Evolutionary conservation across 1,140 invertebrate species (phyloP).

Genomic region (Holcopasites calliopsidis): DNA sequence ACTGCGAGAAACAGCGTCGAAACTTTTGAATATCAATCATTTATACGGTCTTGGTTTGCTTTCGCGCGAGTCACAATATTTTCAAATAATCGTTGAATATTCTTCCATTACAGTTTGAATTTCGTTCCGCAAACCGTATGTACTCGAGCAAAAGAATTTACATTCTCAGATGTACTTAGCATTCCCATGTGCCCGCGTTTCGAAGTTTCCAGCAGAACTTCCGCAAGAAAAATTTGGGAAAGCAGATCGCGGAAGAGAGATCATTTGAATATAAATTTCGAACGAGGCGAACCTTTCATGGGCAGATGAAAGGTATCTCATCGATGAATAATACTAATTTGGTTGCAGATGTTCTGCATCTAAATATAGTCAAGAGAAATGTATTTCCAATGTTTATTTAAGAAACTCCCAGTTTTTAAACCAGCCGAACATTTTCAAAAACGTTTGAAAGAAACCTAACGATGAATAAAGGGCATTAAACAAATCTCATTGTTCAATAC

Average conservation of each 20-base stretch:
- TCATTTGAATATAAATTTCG: neutral
- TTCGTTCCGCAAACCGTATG: neutral
- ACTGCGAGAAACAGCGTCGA: no score
- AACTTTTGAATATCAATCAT: no score
- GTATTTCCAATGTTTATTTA: no score
- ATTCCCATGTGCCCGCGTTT: neutral
- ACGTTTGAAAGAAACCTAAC: no score
- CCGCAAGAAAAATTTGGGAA: neutral
- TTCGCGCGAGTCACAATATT: neutral
- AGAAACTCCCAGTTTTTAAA: no score
- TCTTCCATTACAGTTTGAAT: neutral
- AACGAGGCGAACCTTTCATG: neutral
- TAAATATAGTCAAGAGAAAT: neutral
- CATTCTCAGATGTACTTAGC: neutral
- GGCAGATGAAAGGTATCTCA: neutral
- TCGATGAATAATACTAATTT: constrained; percentile 3
- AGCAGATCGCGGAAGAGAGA: neutral
- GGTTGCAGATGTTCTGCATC: neutral
- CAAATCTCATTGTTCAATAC: no score
- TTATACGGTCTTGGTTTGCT: no score
- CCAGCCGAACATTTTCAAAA: no score
- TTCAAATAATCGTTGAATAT: neutral
- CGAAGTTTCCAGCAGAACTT: neutral
- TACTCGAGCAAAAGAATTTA: neutral
- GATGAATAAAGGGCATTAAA: no score